Evolutionary conservation across 2,113 vertebrate species (phyloP).

Genomic region (Macroglossus sobrinus): DNA sequence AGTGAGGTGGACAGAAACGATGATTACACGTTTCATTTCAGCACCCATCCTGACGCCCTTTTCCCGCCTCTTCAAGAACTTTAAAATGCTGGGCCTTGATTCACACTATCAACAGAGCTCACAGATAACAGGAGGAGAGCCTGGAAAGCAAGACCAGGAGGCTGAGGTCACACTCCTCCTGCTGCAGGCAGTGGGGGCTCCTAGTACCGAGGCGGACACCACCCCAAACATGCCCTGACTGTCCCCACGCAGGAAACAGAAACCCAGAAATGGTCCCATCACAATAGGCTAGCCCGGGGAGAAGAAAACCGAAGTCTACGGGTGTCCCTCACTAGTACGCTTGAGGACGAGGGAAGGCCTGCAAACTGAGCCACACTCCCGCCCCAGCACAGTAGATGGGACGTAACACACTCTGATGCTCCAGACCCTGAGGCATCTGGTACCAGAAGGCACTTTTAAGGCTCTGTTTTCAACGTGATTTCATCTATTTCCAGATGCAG

Average conservation of each 20-base stretch:
- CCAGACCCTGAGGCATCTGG: neutral
- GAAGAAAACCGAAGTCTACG: neutral
- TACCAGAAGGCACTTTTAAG: neutral
- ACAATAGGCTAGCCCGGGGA: neutral
- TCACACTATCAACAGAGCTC: neutral
- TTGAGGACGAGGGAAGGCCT: neutral
- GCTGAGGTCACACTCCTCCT: neutral
- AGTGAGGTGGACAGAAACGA: neutral
- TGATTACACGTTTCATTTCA: neutral
- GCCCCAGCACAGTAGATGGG: accelerated
- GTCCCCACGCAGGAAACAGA: neutral
- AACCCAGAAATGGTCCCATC: neutral
- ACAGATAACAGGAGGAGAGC: neutral
- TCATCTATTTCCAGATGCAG: neutral
- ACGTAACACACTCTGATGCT: neutral
- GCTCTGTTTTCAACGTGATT: neutral
- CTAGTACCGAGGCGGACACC: neutral
- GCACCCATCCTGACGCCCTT: neutral
- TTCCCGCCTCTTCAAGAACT: neutral
- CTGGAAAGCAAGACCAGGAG: neutral
- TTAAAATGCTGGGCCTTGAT: neutral
- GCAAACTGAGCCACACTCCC: neutral
- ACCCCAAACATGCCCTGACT: neutral
- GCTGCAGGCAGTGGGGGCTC: neutral
- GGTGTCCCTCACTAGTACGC: neutral